Evolutionary conservation across 2,888 invertebrate species (phyloP).

Genomic region (Dione vanillae): DNA sequence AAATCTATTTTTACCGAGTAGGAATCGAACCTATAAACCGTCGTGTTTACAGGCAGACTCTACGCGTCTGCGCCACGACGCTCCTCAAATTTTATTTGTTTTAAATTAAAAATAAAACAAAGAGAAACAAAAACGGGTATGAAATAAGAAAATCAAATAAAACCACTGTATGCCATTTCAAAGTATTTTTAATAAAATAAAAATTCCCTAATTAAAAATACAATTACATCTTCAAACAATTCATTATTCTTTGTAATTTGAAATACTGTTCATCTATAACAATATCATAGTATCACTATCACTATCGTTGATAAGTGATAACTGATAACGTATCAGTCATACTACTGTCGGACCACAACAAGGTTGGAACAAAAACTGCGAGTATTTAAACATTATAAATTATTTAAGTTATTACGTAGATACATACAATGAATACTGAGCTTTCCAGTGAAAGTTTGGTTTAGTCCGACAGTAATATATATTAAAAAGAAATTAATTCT

Average conservation of each 20-base stretch:
- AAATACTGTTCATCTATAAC: slow-evolving; percentile 46
- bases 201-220: slow-evolving; percentile 46
- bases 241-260: slow-evolving; percentile 43
- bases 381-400: background rate
- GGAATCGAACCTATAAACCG: too few relatives aligned
- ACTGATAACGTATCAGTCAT: slow-evolving; percentile 9
- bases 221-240: slow-evolving; percentile 44
- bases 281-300: slow-evolving; percentile 21
- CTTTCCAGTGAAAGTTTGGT: background rate
- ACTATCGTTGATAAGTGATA: background rate
- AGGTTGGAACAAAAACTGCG: background rate
- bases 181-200: slow-evolving; percentile 48
- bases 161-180: slow-evolving; percentile 28
- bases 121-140: too few relatives aligned
- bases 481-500: background rate
- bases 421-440: slow-evolving; percentile 2
- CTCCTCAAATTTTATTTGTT: too few relatives aligned
- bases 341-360: slow-evolving; percentile 20
- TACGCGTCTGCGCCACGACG: too few relatives aligned
- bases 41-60: too few relatives aligned
- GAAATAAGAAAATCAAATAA: slow-evolving; percentile 3
- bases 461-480: slow-evolving; percentile 15
- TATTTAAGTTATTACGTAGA: background rate
- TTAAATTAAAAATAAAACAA: too few relatives aligned
- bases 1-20: too few relatives aligned